Conservation (phyloP, 37 sponge, comb jelly and placozoan species). For the Crambe crambe region DNA sequence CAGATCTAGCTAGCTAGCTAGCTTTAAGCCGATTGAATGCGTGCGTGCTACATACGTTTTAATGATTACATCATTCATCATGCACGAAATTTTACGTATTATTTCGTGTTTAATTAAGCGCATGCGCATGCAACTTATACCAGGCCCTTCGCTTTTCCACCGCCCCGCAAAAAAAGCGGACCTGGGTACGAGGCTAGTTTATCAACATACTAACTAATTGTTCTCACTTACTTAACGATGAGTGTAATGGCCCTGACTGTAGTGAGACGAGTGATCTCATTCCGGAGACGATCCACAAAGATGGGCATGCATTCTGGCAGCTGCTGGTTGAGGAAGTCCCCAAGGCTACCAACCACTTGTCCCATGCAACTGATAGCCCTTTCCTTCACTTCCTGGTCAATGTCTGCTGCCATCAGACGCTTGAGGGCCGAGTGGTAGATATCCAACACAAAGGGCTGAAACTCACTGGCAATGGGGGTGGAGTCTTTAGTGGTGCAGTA, state of each 20-base stretch:
- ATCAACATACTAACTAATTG: too few species aligned
- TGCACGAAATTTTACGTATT: too few species aligned
- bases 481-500: neutral
- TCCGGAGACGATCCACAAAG: slow-evolving; percentile 88
- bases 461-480: slow-evolving; percentile 9
- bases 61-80: too few species aligned
- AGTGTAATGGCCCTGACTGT: slow-evolving; percentile 87
- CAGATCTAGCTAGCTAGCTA: too few species aligned
- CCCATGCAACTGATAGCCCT: slow-evolving; percentile 98
- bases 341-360: slow-evolving; percentile 82
- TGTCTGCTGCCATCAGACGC: slow-evolving; percentile 92
- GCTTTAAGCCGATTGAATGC: too few species aligned
- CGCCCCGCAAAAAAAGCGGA: too few species aligned
- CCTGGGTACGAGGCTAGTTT: too few species aligned
- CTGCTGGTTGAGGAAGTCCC: slow-evolving; percentile 65
- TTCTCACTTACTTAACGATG: slow-evolving; percentile 87
- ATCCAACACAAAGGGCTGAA: slow-evolving; percentile 31
- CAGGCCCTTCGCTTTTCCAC: too few species aligned
- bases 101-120: too few species aligned
- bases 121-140: too few species aligned
- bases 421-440: slow-evolving; percentile 75
- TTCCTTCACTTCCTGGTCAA: slow-evolving; percentile 99
- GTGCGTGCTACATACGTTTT: too few species aligned
- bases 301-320: slow-evolving; percentile 86
- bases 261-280: slow-evolving; percentile 96